Base-by-base conservation (phyloP, 2,888 invertebrate species). In the Leptura quadrifasciata region DNA sequence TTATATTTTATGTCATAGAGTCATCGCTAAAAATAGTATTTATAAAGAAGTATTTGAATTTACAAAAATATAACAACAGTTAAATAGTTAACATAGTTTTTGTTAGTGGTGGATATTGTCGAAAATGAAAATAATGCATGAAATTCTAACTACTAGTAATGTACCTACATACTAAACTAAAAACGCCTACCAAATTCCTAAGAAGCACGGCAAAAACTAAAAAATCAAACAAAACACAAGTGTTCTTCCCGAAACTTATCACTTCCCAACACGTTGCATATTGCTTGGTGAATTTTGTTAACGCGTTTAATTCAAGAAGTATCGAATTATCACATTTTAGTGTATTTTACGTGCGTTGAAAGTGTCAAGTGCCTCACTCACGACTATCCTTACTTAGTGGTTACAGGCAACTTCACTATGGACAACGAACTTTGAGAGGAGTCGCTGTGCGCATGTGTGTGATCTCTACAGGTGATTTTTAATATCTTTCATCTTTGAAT, bases 131-230 rank as follows among this genome's bases (percentile, higher is more conserved):
- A 31, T 27, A 31, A 58, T 21, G 35, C 39, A 35, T 39, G 18
- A 3, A n/a, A n/a, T 69, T 47, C 21, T 57, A 68, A 31, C 55
- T 69, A 39, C 31, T 60, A 17, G 60, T 27, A 68, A 68, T 57
- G 20, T 55, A 55, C 18, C 6, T 20, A n/a, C n/a, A n/a, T n/a
- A n/a, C n/a, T n/a, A n/a, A n/a, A 20, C 21, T n/a, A 18, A 18
- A 76, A 76, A 80, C 86, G 85, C 88, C 86, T 88, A 88, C 88
- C 87, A 84, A 86, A 87, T 86, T 87, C 86, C 85, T 83, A 85
- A 84, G 86, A 86, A 86, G 82, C 83, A 77, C 75, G 75, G 67
- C 67, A 74, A 79, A 77, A 78, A 76, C 76, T 72, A 74, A 74
- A 70, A 76, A 71, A 60, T 63, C 58, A 52, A 74, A 70, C 58